phyloP scores from a whole-genome alignment of 2,888 invertebrate genomes.

The Timema cristinae region DNA sequence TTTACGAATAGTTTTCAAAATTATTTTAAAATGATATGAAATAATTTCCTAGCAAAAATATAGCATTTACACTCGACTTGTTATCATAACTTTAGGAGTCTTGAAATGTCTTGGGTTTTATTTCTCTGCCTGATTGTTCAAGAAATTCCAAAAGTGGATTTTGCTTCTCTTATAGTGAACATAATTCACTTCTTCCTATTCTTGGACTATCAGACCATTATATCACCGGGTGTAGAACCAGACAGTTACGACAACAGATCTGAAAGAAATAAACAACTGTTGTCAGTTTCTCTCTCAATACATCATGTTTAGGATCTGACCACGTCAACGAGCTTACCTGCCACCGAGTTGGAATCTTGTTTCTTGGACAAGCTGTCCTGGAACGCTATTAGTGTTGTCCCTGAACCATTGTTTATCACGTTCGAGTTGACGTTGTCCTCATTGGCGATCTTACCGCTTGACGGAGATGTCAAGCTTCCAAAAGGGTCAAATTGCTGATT shows the following conservation, averaged over 20 bases:
- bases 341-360: constrained; percentile 30
- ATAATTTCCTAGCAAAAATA: no score
- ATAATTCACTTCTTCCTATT: no score
- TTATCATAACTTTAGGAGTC: not conserved
- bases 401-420: constrained; percentile 29
- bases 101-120: not conserved
- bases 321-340: constrained; percentile 24
- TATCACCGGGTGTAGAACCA: no score
- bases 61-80: no score
- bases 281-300: not conserved
- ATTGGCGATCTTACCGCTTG: constrained; percentile 28
- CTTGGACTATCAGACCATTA: no score
- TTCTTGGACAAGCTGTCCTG: constrained; percentile 37
- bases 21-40: no score
- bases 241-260: no score
- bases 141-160: no score
- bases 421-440: constrained; percentile 32
- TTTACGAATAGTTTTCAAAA: no score
- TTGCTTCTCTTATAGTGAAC: no score
- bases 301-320: not conserved
- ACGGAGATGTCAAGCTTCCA: constrained; percentile 19
- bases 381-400: constrained; percentile 34
- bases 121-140: no score
- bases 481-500: constrained; percentile 28
- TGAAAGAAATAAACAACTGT: no score